These are phyloP conservation scores for Tenebrio molitor DNA, from an alignment of 1,140 invertebrate species.

Conservation along the genomic window DNA sequence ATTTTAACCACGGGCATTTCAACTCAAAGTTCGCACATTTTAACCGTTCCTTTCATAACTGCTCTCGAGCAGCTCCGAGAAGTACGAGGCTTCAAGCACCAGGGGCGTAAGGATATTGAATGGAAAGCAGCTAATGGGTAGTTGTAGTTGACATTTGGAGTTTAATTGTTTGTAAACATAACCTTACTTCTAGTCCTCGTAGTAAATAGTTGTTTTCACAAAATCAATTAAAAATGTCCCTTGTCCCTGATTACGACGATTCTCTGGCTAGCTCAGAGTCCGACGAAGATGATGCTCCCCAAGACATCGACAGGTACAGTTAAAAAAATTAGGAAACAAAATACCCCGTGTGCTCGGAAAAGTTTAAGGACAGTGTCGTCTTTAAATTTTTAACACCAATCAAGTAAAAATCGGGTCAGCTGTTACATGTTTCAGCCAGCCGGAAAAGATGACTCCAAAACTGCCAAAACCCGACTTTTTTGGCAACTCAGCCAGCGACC, in stretches of 20 bases:
- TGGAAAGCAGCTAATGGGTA: too few species aligned
- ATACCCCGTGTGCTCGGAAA: too few species aligned
- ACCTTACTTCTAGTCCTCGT: slow-evolving; percentile 7
- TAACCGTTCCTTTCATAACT: too few species aligned
- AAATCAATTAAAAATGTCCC: slow-evolving; percentile 69
- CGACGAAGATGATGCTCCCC: not conserved
- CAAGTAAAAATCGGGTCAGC: slow-evolving; percentile 62
- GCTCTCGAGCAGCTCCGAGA: too few species aligned
- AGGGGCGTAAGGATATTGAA: too few species aligned
- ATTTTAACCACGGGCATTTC: too few species aligned
- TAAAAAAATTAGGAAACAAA: not conserved
- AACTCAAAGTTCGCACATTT: too few species aligned
- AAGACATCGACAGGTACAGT: not conserved
- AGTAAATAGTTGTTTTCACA: too few species aligned
- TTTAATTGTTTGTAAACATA: slow-evolving; percentile 3
- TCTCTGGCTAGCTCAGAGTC: slow-evolving; percentile 64
- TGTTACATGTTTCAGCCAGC: slow-evolving; percentile 61
- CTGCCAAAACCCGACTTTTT: slow-evolving; percentile 71
- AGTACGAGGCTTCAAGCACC: too few species aligned
- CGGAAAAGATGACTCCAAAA: slow-evolving; percentile 55
- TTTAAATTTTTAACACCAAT: slow-evolving; percentile 31
- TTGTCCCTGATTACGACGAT: slow-evolving; percentile 75
- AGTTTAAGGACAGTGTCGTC: slow-evolving; percentile 7
- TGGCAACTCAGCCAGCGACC: slow-evolving; percentile 59
- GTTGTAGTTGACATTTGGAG: not conserved